A percentile compares a stretch with the other conserved stretches of the same genome.
Evolutionary conservation across 1,140 invertebrate species (phyloP).

Genomic region (Diploscapter pachys): DNA sequence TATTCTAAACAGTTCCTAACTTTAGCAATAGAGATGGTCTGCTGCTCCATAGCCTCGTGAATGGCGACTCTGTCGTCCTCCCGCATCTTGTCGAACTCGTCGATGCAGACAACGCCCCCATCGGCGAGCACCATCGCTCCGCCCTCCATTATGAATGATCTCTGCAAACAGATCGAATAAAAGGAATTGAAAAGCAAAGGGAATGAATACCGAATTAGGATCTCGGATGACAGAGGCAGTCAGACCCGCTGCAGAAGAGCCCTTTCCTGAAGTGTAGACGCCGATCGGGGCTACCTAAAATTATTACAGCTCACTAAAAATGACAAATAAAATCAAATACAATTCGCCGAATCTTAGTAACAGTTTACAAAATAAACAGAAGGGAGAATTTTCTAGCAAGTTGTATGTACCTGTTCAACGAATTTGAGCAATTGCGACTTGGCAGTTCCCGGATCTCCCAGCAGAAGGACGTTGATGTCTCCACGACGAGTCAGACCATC

Average conservation of each 20-base stretch:
- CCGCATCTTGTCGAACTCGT: conserved; percentile 99
- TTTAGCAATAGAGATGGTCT: conserved; percentile 99
- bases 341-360: too few relatives aligned
- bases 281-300: conserved; percentile 74
- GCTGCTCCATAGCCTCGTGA: conserved; percentile 99
- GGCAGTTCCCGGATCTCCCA: conserved; percentile 97
- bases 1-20: conserved; percentile 60
- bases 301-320: too few relatives aligned
- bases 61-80: conserved; percentile 98
- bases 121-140: conserved; percentile 99
- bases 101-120: conserved; percentile 97
- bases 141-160: conserved; percentile 98
- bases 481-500: conserved; percentile 90
- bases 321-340: too few relatives aligned
- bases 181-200: background rate
- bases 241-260: conserved; percentile 94
- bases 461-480: conserved; percentile 89
- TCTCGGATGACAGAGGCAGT: conserved; percentile 95
- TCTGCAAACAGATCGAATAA: conserved; percentile 63
- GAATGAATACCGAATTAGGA: conserved; percentile 73
- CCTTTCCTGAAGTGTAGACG: conserved; percentile 96
- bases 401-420: conserved; percentile 73
- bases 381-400: too few relatives aligned
- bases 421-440: conserved; percentile 98
- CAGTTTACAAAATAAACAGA: too few relatives aligned